Evolutionary conservation across 2,888 invertebrate genomes (phyloP), one percentile per base, ranked within the genome.

Genomic region (Philereme vetulata): DNA sequence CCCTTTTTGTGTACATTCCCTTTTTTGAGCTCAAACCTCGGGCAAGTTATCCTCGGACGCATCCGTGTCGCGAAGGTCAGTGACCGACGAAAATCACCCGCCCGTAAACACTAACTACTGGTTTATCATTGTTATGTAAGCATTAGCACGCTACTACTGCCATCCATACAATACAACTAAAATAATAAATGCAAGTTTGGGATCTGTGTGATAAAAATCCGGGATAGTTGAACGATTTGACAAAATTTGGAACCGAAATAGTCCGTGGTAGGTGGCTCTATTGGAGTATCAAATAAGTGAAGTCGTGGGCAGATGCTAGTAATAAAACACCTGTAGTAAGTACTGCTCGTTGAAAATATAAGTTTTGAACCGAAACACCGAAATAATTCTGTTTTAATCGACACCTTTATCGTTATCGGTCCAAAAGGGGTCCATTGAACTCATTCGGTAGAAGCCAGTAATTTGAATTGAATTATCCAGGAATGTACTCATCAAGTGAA

Each of bases 11-110:
- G 21, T 21, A 21, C 21, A 21, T 21, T 21, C 21, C 21, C 21
- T 21, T 21, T 21, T 21, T 21, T 21, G 21, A 21, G 21, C 21
- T 21, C 21, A 21, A 21, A 21, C 21, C 21, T 21, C 21, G 2
- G 58, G 63, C 65, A 66, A 69, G 68, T 65, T 65, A 72, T 74
- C 75, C 75, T 73, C 72, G 66, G 75, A 74, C 78, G 80, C 80
- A 81, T 81, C 81, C 81, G 78, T 81, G 82, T 82, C 82, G 81
- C 80, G 84, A 84, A 84, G 90, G 90, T 91, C 87, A 78, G 79
- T 87, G 90, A 89, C 91, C 90, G 84, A 82, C 84, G 72, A 87
- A 89, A 84, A 79, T 78, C 82, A 84, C 77, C 80, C 78, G 63
- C 77, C 80, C 85, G 86, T 88, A 83, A 85, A 86, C 81, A 81